These are phyloP conservation scores for Xestia ashworthii DNA, from an alignment of 2,888 invertebrate genomes.

Conservation along the genomic window DNA sequence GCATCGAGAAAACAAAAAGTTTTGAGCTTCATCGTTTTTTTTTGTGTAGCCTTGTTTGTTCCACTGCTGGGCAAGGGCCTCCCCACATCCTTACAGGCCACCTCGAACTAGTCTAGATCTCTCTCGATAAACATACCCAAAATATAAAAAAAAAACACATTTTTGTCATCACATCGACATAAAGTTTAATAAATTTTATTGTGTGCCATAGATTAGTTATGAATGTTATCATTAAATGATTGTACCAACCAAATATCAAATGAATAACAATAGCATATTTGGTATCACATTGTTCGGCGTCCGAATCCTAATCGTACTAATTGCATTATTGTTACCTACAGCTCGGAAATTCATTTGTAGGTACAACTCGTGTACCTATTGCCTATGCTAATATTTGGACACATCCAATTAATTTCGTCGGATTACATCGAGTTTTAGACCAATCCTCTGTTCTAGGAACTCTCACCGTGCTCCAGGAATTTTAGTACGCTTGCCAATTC, in stretches of 20 bases:
- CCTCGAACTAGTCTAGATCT: no score
- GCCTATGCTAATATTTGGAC: conserved; percentile 35
- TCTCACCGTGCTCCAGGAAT: conserved; percentile 6
- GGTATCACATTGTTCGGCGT: conserved; percentile 10
- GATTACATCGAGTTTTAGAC: conserved; percentile 26
- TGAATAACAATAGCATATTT: conserved; percentile 30
- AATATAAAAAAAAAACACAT: not conserved
- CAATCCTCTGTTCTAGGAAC: not conserved
- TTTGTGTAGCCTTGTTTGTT: no score
- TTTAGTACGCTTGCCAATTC: conserved; percentile 12
- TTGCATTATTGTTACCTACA: conserved; percentile 36
- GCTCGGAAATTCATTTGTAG: conserved; percentile 25
- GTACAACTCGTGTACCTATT: not conserved
- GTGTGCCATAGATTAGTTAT: not conserved
- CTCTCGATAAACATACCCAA: not conserved
- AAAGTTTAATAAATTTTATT: not conserved
- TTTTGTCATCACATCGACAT: not conserved
- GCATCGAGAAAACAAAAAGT: not conserved
- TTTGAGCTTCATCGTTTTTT: not conserved
- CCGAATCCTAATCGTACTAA: conserved; percentile 41
- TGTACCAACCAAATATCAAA: conserved; percentile 12
- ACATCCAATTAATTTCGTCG: conserved; percentile 28
- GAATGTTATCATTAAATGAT: conserved; percentile 2
- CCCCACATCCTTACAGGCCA: no score
- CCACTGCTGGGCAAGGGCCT: no score